Percentiles rank a stretch among this genome's conserved stretches.
Conservation (phyloP, 2,888 invertebrate species). For the Timema cristinae region DNA sequence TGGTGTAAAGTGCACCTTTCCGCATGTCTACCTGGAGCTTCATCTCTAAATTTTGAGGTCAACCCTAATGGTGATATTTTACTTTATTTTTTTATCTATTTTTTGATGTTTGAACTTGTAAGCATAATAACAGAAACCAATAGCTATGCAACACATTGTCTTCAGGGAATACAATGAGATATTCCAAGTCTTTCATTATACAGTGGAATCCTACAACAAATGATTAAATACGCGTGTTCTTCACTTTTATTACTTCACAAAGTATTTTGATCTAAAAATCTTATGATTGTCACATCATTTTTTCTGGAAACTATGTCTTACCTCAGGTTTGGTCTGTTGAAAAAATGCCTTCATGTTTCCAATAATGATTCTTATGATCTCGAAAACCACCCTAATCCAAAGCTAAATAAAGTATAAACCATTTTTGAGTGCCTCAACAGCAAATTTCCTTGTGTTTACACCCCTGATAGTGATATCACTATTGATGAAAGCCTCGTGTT, state of each 20-base stretch:
- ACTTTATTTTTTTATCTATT: background rate
- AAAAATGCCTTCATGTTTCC: background rate
- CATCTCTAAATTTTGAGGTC: background rate
- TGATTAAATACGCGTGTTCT: background rate
- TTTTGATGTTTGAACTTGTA: background rate
- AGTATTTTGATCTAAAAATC: conserved; percentile 8
- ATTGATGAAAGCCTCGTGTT: too few species aligned
- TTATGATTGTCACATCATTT: background rate
- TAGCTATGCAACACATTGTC: background rate
- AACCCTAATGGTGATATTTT: background rate
- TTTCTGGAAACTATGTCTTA: conserved; percentile 3
- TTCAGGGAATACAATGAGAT: background rate
- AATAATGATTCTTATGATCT: background rate
- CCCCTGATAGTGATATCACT: too few species aligned
- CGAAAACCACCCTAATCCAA: background rate
- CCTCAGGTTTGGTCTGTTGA: background rate
- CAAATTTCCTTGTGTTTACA: background rate
- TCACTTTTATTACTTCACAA: background rate
- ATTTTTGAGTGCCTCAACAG: background rate
- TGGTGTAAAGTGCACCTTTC: conserved; percentile 2
- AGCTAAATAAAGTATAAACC: background rate
- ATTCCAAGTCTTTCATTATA: background rate
- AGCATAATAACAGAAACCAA: background rate
- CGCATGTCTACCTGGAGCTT: background rate
- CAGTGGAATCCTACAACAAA: conserved; percentile 1